Base-by-base conservation (phyloP, 2,113 vertebrate genomes). In the Rhynchomys soricoides region DNA sequence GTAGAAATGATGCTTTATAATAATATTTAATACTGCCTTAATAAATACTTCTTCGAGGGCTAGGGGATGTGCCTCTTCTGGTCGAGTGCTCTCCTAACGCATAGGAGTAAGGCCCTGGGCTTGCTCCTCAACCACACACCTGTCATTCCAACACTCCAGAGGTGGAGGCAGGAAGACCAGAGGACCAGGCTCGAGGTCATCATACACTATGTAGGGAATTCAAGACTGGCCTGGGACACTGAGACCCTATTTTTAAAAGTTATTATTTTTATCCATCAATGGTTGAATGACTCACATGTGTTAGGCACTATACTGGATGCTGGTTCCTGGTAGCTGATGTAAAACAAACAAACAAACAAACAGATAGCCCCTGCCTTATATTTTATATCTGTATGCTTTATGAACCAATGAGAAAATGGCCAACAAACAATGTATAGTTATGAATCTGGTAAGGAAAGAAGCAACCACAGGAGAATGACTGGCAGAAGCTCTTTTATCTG, bases 401-500 rank as follows among this genome's bases (percentile, higher is more conserved):
- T 85, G 71, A 55, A 92, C 3, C 45, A 19, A 43, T 68, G 87
- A 81, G 77, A 95, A 89, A 93, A 91, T 21, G 79, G 52, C 59
- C 48, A 34, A 31, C 73, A 83, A 78, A 26, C 55, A 87, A 40
- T 89, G 85, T 24, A 5, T 87, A 68, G 37, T 82, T 91, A 82
- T 79, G 77, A 86, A 82, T 93, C 45, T 31, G 62, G 0, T 91
- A 62, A 96, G 68, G 79, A 81, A 45, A 78, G 50, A 89, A 83
- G 37, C 75, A 92, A 57, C 66, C 21, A 31, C 22, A 48, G 66
- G 91, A 89, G 59, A 92, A 77, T 93, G 43, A 87, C 43, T 74
- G 77, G 59, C 48, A 71, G 59, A 93, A 15, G 45, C 85, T 50
- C 48, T 91, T 88, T 93, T 82, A 66, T 91, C 37, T 75, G 81